phyloP scores from a whole-genome alignment of 2,113 vertebrate genomes.

The Carassius gibelio region DNA sequence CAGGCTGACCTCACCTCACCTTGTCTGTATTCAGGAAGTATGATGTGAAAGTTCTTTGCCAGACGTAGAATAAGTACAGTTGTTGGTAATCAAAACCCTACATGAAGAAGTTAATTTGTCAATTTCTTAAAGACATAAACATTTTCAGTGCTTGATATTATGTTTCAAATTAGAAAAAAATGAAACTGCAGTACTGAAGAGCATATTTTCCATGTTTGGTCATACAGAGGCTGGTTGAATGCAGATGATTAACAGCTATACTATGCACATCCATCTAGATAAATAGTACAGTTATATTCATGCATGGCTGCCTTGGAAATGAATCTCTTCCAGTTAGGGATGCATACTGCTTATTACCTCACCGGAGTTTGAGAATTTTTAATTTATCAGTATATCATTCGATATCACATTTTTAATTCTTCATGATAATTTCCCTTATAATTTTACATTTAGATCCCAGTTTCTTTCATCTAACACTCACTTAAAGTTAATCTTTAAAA shows the following conservation, averaged over 20 bases:
- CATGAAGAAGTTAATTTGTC: background rate
- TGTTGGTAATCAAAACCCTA: background rate
- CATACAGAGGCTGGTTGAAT: constrained; percentile 61
- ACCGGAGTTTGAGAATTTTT: background rate
- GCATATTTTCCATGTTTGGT: constrained; percentile 69
- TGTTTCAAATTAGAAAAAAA: background rate
- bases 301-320: background rate
- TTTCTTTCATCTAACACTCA: too few relatives aligned
- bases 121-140: background rate
- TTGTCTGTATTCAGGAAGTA: background rate
- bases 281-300: background rate
- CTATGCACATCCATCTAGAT: background rate
- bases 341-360: background rate
- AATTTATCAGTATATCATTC: background rate
- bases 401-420: background rate
- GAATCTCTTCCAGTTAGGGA: constrained; percentile 12
- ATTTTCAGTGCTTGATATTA: background rate
- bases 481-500: too few relatives aligned
- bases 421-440: background rate
- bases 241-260: constrained; percentile 49
- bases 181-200: background rate
- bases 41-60: background rate
- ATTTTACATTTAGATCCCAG: too few relatives aligned
- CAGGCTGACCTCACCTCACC: too few relatives aligned
- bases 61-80: background rate